These are phyloP conservation scores for Tenebrio molitor DNA, from an alignment of 1,140 invertebrate genomes.

Conservation along the genomic window DNA sequence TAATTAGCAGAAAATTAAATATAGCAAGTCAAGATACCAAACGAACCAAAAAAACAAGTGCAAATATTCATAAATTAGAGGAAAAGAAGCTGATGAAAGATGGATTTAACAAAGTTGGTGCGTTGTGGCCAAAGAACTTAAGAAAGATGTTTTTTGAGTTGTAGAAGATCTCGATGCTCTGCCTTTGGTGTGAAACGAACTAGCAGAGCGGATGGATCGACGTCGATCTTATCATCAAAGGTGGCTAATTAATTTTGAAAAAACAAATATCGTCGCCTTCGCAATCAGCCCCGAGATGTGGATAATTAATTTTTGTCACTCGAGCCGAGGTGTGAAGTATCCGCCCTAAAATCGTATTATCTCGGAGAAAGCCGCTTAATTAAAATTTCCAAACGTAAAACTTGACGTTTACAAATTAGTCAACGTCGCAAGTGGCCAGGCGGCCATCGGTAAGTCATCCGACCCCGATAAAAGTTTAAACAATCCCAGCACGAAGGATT, in stretches of 20 bases:
- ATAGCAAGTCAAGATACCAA: no score
- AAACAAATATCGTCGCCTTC: constrained; percentile 20
- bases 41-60: no score
- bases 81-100: no score
- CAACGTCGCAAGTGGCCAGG: background rate
- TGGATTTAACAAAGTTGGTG: no score
- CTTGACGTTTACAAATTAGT: constrained; percentile 25
- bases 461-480: constrained; percentile 26
- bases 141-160: no score
- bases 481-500: background rate
- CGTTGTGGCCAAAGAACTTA: no score
- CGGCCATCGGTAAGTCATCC: constrained; percentile 13
- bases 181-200: no score
- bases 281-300: background rate
- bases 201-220: no score
- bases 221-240: constrained; percentile 23
- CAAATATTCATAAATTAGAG: no score
- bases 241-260: constrained; percentile 15
- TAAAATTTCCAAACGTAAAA: constrained; percentile 34
- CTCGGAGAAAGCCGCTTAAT: constrained; percentile 28
- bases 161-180: no score
- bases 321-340: constrained; percentile 20
- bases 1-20: no score
- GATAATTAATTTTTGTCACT: constrained; percentile 44
- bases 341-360: constrained; percentile 19